Base-by-base conservation (phyloP, 2,888 invertebrate species). In the Spisula solida region DNA sequence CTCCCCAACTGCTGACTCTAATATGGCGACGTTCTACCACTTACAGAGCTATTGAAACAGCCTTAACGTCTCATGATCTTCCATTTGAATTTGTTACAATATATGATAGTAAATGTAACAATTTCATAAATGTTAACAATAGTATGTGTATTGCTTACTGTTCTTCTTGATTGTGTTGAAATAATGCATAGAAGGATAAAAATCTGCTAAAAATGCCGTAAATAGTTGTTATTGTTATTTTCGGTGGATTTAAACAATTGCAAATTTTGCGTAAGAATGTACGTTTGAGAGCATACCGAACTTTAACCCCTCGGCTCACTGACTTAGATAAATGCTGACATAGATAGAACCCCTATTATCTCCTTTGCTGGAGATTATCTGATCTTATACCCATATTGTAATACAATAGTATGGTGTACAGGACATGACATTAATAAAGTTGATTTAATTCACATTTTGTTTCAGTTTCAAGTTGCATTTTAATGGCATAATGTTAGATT, bases 321-420 rank as follows among this genome's bases (percentile, higher is more conserved):
- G 85, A 55, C 66, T 86, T 55, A 29, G 47, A 60, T 56, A 80
- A 66, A 60, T 66, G 80, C 80, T 80, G 85, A 86, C 85, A 86
- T 29, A 81, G 85, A 85, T 85, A 85, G 18, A 18, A 25, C 31
- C 51, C 56, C 31, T 34, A 41, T 85, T 85, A 85, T 85, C 79
- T 85, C 41, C 56, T 20, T 8, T 66, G 31, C 8, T 25, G 14
- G 5, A 47, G n/a, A 41, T 66, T 82, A 82, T 82, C 82, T 66
- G 66, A 82, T 75, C 16, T 31, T 82, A 47, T 25, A 20, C 16
- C 25, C 8, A 41, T 66, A 31, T 18, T 34, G 75, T 18, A 75
- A 34, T 75, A 29, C 10, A 10, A 16, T 47, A 82, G 82, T 82
- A 82, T 66, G 82, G 82, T 82, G 82, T 56, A 82, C 20, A 0